A percentile compares a stretch with the other conserved stretches of the same genome.
These are phyloP conservation scores for Ophiodon elongatus DNA, from an alignment of 2,113 vertebrate species.

Conservation along the genomic window DNA sequence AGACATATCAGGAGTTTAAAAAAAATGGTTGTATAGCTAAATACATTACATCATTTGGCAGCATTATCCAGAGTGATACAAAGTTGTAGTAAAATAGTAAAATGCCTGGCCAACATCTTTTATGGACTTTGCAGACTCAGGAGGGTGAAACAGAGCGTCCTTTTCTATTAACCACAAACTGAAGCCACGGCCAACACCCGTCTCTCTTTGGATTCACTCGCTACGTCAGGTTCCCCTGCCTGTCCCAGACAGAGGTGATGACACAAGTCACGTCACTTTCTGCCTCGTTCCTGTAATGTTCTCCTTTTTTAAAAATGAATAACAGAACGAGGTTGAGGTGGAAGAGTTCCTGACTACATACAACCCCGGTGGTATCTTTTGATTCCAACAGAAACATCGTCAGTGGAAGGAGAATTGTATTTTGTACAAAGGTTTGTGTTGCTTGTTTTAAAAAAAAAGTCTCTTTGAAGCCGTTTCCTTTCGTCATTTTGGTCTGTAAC, in stretches of 20 bases:
- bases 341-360: background rate
- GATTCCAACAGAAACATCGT: constrained; percentile 6
- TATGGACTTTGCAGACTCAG: background rate
- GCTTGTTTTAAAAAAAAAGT: background rate
- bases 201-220: constrained; percentile 3
- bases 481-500: background rate
- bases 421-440: background rate
- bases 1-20: background rate
- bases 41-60: background rate
- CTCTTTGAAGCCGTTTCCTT: background rate
- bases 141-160: constrained; percentile 3
- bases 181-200: constrained; percentile 19
- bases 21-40: background rate
- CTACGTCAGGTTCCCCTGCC: constrained; percentile 1
- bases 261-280: background rate
- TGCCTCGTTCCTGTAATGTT: background rate
- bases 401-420: background rate
- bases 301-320: background rate
- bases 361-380: background rate
- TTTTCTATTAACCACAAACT: constrained; percentile 39
- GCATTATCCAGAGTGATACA: background rate
- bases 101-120: constrained; percentile 19
- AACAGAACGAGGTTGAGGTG: background rate
- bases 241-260: background rate
- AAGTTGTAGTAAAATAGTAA: constrained; percentile 15